Evolutionary conservation across 2,113 vertebrate species (phyloP).

Genomic region (Entomyzon cyanotis): DNA sequence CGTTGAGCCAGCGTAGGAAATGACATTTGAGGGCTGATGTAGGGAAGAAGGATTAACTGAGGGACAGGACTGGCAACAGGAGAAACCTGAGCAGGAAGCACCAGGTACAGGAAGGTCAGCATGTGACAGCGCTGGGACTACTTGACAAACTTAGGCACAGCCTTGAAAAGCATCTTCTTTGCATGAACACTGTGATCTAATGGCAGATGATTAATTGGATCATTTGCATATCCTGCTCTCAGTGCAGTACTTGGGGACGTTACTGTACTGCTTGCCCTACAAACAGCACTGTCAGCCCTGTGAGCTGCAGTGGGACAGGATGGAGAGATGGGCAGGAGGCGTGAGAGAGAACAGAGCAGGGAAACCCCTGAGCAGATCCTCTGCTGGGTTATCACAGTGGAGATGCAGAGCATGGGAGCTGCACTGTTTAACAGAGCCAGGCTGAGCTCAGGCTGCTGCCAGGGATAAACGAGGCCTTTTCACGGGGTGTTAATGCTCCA

Average conservation of each 20-base stretch:
- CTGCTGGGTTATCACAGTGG: no score
- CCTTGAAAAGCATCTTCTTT: neutral
- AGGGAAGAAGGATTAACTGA: neutral
- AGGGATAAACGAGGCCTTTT: no score
- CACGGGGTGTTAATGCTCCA: no score
- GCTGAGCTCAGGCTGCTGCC: no score
- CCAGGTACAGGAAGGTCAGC: neutral
- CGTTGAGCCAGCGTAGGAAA: neutral
- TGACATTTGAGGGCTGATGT: neutral
- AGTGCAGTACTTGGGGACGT: neutral
- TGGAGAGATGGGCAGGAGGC: neutral
- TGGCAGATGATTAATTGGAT: rapidly evolving
- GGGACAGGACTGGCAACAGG: neutral
- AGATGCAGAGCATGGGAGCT: rapidly evolving
- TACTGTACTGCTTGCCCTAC: neutral
- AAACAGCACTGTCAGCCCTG: neutral
- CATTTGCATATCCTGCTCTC: neutral
- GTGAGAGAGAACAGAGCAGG: no score
- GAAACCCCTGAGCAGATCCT: neutral
- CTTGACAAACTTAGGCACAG: neutral
- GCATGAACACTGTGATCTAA: neutral
- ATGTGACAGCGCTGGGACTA: neutral
- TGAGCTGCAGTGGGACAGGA: no score
- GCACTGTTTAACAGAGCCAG: neutral
- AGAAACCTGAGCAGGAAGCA: neutral